Base-by-base conservation (phyloP, 2,797 vertebrate species). In the Macropus fuliginosus region DNA sequence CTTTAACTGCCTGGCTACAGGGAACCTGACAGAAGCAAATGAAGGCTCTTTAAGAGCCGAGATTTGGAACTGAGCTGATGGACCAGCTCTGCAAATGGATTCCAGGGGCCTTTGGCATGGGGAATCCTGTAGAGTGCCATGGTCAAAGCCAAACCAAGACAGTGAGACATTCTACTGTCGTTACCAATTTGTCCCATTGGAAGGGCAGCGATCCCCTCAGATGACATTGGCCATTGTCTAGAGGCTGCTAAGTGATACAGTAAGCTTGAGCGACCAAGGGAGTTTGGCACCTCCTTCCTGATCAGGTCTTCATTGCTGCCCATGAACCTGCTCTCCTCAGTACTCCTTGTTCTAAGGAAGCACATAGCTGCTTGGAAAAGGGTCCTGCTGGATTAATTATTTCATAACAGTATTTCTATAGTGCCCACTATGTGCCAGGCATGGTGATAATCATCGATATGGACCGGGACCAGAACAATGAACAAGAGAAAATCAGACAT, bases 1-100 rank as follows among this genome's bases (percentile, higher is more conserved):
- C 29, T 92, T 98, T 87, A 91, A 93, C 93, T 93, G 97, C 81
- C 97, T 96, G 29, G 0, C 55, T 54, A 66, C 91, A 95, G 74
- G 92, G 95, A 92, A 94, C 57, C 87, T 50, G 55, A 40, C 91
- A 0, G 5, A 94, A 12, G 0, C 2, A 57, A 92, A n/a, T 94
- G 28, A 52, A 16, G 55, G 11, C 0, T 0, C 16, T 1, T 0
- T 91, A 56, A n/a, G 55, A 92, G 24, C 96, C 94, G 28, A 55
- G 27, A 91, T 93, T 62, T 59, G 31, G 91, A 55, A 52, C 62
- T 74, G 27, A 0, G 0, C 31, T 50, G 9, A 90, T 66, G 46
- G 31, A 95, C 29, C 93, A 46, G 96, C 55, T 92, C 55, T 56
- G 52, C 0, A 0, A 57, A 54, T 0, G 2, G 12, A 4, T 92